These are phyloP conservation scores for Petrocephalus microphthalmus DNA, from an alignment of 2,113 vertebrate genomes.

Conservation along the genomic window DNA sequence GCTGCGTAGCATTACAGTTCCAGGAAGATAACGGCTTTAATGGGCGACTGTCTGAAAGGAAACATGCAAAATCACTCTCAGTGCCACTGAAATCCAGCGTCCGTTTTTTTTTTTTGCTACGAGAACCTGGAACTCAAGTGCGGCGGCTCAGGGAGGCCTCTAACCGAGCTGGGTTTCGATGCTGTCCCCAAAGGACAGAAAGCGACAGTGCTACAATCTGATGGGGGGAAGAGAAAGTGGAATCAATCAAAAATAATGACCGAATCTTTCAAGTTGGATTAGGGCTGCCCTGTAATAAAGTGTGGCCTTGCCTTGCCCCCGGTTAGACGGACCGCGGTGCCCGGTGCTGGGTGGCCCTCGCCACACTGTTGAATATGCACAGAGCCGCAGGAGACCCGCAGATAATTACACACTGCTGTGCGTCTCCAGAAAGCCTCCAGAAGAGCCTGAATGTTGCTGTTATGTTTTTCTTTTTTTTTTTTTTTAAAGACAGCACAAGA, in stretches of 20 bases:
- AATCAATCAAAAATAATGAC: slow-evolving; percentile 86
- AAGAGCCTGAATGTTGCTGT: slow-evolving; percentile 75
- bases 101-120: not conserved
- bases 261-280: slow-evolving; percentile 92
- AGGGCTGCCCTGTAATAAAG: slow-evolving; percentile 84
- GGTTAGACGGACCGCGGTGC: slow-evolving; percentile 59
- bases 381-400: slow-evolving; percentile 76
- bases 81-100: not conserved
- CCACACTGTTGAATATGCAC: slow-evolving; percentile 80
- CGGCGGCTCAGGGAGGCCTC: not conserved
- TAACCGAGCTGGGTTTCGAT: not conserved
- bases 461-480: slow-evolving; percentile 45
- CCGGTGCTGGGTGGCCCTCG: slow-evolving; percentile 64
- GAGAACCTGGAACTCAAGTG: not conserved
- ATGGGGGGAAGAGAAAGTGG: slow-evolving; percentile 63
- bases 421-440: slow-evolving; percentile 77
- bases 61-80: not conserved
- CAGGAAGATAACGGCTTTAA: not conserved
- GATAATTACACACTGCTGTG: slow-evolving; percentile 91
- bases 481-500: slow-evolving; percentile 73
- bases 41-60: not conserved
- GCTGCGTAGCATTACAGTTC: not conserved
- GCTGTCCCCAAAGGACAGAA: slow-evolving; percentile 61
- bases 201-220: slow-evolving; percentile 48
- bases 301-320: slow-evolving; percentile 66